phyloP scores from a whole-genome alignment of 2,797 vertebrate genomes.

The Tragopan temminckii region DNA sequence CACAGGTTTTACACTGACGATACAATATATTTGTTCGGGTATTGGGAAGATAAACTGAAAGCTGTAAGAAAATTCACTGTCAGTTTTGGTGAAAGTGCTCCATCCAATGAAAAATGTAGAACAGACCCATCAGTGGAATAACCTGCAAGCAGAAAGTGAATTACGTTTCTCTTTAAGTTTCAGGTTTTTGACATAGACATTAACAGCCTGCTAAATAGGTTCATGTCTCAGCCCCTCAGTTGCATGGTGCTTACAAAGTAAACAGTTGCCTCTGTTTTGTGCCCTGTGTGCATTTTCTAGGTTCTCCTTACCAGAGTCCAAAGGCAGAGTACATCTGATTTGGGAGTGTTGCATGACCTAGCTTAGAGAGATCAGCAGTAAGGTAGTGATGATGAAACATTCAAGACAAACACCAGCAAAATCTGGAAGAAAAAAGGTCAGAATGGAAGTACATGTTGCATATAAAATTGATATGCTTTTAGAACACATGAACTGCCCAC shows the following conservation, averaged over 20 bases:
- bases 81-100: neutral
- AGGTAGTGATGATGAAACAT: neutral
- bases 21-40: neutral
- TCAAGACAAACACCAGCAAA: neutral
- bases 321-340: fast-evolving
- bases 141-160: neutral
- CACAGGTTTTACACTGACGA: neutral
- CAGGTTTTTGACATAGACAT: neutral
- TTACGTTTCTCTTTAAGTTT: neutral
- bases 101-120: neutral
- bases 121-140: neutral
- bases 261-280: neutral
- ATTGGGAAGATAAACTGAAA: neutral
- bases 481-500: neutral
- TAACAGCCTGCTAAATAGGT: neutral
- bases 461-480: neutral
- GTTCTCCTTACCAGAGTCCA: neutral
- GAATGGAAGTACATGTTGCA: neutral
- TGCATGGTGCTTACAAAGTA: neutral
- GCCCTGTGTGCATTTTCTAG: neutral
- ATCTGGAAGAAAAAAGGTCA: neutral
- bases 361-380: neutral
- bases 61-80: neutral
- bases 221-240: neutral
- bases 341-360: neutral